Base-by-base conservation (phyloP, 2,113 vertebrate genomes). In the Polyodon spathula region DNA sequence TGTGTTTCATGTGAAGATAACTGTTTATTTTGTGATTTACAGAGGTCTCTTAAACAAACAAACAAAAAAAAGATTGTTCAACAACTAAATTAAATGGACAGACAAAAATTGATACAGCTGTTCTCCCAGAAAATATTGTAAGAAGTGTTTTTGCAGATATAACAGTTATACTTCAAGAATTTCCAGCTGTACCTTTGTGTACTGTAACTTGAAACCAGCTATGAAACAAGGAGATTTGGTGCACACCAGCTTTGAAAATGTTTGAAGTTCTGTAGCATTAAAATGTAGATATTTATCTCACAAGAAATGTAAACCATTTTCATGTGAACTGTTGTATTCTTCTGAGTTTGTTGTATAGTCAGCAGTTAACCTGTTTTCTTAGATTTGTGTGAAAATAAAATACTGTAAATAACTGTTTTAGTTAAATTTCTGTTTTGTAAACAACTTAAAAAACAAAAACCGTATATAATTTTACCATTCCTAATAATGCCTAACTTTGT, bases 201-300 rank as follows among this genome's bases (percentile, higher is more conserved):
- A 27, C 27, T 27, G 27, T 67, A 62, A 67, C 61, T 63, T 67
- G 56, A 63, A 66, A 67, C 51, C 61, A 63, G 55, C 67, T 75
- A 70, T 60, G 69, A 75, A 37, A 59, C 51, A 51, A 58, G 50
- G 69, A 59, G 61, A 80, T 73, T 65, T 72, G 69, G 68, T 15
- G 53, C 81, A 70, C 80, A 84, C 81, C 82, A 83, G 82, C 81
- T 81, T 80, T 77, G 4, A 73, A 70, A 72, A 77, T 54, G 69
- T 61, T 7, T 58, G 53, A 60, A 41, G 54, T 37, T 68, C 75
- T 76, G 71, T 61, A 64, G 59, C 62, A 73, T 75, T 83, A 81
- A 80, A 62, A 40, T 12, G 9, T 59, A 50, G 42, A 43, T 38
- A 55, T 55, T 59, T 16, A 38, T 17, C 17, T 41, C n/a, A 3